phyloP scores from a whole-genome alignment of 2,888 invertebrate species.

The Petrolisthes manimaculis region DNA sequence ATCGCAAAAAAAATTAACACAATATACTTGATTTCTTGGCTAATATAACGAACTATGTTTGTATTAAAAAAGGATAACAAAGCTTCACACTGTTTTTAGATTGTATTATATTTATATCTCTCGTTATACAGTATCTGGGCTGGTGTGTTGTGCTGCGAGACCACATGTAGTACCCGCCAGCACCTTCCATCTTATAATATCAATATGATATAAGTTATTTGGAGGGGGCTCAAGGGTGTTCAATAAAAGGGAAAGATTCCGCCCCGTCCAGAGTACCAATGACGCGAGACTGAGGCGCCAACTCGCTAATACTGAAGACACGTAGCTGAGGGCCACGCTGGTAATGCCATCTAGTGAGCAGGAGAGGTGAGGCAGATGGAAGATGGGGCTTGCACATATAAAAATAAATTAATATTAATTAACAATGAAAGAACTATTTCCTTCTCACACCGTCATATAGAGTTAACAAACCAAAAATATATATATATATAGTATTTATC shows the following conservation, averaged over 20 bases:
- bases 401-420: conserved; percentile 57
- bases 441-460: conserved; percentile 33
- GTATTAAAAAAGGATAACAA: too few relatives aligned
- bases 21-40: too few relatives aligned
- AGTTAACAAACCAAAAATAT: conserved; percentile 33
- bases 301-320: conserved; percentile 41
- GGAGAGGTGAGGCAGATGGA: conserved; percentile 36
- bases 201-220: conserved; percentile 45
- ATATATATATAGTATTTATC: conserved; percentile 12
- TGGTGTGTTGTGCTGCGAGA: conserved; percentile 32
- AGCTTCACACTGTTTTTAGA: neutral
- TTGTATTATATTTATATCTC: conserved; percentile 37
- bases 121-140: conserved; percentile 46
- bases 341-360: conserved; percentile 48
- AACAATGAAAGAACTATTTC: conserved; percentile 20
- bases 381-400: conserved; percentile 48
- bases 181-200: conserved; percentile 54
- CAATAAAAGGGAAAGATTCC: neutral
- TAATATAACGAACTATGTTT: too few relatives aligned
- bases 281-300: conserved; percentile 4
- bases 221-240: conserved; percentile 14
- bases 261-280: conserved; percentile 21
- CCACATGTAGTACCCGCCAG: conserved; percentile 27
- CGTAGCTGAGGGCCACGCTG: neutral
- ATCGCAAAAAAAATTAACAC: too few relatives aligned